Evolutionary conservation across 2,113 vertebrate genomes (phyloP).

Genomic region (Nycticebus coucang): DNA sequence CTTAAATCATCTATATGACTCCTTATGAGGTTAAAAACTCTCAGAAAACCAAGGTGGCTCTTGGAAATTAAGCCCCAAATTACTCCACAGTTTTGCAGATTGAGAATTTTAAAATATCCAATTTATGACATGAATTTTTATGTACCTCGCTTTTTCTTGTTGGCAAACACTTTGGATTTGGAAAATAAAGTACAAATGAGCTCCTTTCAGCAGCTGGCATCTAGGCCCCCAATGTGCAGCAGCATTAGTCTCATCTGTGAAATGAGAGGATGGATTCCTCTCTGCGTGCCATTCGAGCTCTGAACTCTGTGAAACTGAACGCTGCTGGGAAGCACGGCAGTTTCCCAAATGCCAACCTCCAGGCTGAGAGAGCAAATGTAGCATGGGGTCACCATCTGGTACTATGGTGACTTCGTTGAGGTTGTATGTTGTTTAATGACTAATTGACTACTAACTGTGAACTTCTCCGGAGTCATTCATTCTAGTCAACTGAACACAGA

Average conservation of each 20-base stretch:
- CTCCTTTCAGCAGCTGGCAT: neutral
- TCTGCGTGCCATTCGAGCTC: neutral
- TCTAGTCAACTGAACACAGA: neutral
- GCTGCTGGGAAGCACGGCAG: neutral
- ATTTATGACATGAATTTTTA: neutral
- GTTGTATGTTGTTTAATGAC: neutral
- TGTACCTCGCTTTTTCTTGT: neutral
- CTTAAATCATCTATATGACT: neutral
- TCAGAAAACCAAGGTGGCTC: neutral
- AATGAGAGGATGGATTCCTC: neutral
- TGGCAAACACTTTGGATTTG: neutral
- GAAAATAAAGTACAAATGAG: neutral
- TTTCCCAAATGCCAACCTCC: neutral
- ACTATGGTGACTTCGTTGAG: neutral
- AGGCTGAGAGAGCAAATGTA: neutral
- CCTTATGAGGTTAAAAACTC: neutral
- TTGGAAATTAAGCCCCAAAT: constrained; percentile 12
- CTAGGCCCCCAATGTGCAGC: rapidly evolving
- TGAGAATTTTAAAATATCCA: neutral
- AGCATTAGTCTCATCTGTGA: neutral
- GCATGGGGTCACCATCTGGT: neutral
- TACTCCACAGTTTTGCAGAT: neutral
- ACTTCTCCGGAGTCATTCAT: neutral
- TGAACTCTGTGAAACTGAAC: neutral
- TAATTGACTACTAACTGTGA: neutral